phyloP scores from a whole-genome alignment of 1,140 invertebrate genomes.

The Heliothis virescens region DNA sequence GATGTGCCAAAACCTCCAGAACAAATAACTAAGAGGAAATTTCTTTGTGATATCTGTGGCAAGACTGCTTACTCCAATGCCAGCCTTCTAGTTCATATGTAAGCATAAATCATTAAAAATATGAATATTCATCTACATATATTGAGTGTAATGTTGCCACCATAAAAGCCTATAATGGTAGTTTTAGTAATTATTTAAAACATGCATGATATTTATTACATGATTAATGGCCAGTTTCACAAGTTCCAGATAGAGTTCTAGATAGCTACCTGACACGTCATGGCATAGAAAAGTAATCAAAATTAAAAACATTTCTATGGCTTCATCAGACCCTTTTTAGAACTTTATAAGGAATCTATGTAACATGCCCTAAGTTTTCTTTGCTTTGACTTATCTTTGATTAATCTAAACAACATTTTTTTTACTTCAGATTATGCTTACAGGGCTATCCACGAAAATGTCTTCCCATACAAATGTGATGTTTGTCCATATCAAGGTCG shows the following conservation, averaged over 20 bases:
- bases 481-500: slow-evolving; percentile 76
- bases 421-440: slow-evolving; percentile 38
- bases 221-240: too few species aligned
- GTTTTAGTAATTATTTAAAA: neutral
- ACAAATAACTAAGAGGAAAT: slow-evolving; percentile 68
- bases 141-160: neutral
- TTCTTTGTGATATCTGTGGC: slow-evolving; percentile 80
- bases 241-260: too few species aligned
- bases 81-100: slow-evolving; percentile 67
- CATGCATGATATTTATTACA: too few species aligned
- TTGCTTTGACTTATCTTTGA: neutral
- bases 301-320: too few species aligned
- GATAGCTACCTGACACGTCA: too few species aligned
- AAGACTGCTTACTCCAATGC: slow-evolving; percentile 76
- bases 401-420: slow-evolving; percentile 15
- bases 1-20: slow-evolving; percentile 49
- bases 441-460: slow-evolving; percentile 74
- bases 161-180: neutral
- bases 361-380: too few species aligned
- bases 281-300: too few species aligned
- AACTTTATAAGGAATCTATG: too few species aligned
- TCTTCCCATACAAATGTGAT: slow-evolving; percentile 80
- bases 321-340: too few species aligned
- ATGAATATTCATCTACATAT: neutral
- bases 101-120: slow-evolving; percentile 26